Evolutionary conservation across 1,140 invertebrate genomes (phyloP).

Genomic region (Holotrichia oblita): DNA sequence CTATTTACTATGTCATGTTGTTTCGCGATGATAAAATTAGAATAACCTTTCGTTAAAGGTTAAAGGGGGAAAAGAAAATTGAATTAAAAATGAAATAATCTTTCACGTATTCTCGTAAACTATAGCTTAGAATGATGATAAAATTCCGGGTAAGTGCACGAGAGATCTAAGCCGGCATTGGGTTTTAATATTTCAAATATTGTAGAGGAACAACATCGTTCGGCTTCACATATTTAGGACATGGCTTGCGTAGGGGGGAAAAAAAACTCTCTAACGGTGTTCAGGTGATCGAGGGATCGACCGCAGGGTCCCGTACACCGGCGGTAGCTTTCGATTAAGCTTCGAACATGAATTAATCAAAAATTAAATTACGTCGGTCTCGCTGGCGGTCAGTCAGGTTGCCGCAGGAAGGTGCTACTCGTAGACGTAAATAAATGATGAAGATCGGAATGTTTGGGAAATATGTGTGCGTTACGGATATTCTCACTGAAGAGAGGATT

Average conservation of each 20-base stretch:
- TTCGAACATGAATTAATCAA: constrained; percentile 12
- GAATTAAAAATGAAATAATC: no score
- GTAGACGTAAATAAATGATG: background rate
- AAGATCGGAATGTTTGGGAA: background rate
- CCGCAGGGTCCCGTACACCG: background rate
- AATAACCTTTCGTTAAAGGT: no score
- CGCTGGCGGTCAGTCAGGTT: background rate
- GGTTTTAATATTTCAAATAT: background rate
- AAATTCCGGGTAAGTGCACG: background rate
- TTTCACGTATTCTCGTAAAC: no score
- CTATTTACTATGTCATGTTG: no score
- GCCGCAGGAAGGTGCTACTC: background rate
- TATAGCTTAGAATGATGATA: no score
- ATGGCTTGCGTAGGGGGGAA: background rate
- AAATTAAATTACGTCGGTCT: background rate
- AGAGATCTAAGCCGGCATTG: background rate
- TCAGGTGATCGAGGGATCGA: background rate
- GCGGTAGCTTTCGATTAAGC: background rate
- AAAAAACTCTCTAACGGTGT: background rate
- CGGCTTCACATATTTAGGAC: background rate
- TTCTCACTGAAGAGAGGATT: background rate
- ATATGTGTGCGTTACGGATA: background rate
- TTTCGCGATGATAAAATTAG: no score
- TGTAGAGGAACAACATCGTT: background rate
- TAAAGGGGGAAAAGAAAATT: no score